Conservation (phyloP, 1,140 invertebrate genomes). For the Ostrea denselamellosa region DNA sequence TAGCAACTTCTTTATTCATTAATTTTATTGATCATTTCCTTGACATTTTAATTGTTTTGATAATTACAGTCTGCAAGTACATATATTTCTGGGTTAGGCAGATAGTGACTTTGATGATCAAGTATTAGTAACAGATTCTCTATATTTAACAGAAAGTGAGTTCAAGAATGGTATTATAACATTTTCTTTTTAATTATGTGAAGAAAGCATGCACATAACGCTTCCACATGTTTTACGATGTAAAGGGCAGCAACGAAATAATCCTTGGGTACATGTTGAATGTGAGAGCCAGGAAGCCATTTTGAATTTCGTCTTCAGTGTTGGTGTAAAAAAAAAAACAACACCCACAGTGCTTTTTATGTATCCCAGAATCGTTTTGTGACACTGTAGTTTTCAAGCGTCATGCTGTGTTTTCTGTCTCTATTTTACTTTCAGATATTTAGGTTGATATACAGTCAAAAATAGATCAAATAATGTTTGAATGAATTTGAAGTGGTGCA, state of each 20-base stretch:
- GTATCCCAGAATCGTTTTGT: neutral
- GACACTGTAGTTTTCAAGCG: neutral
- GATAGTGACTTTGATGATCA: too few species aligned
- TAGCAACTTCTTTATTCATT: neutral
- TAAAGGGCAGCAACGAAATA: neutral
- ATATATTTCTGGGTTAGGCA: too few species aligned
- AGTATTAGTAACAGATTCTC: neutral
- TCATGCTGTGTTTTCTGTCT: neutral
- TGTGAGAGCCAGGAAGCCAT: neutral
- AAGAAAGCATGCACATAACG: constrained; percentile 2
- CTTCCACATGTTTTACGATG: neutral
- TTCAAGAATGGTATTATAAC: neutral
- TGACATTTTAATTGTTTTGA: too few species aligned
- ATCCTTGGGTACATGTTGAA: neutral
- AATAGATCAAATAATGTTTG: neutral
- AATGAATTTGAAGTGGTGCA: neutral
- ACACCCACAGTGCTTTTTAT: constrained; percentile 1
- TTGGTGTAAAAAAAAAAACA: neutral
- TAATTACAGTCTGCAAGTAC: too few species aligned
- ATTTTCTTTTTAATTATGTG: neutral
- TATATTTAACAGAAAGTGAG: constrained; percentile 37
- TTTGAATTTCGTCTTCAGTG: neutral
- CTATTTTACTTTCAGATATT: neutral
- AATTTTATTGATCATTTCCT: too few species aligned
- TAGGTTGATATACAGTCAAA: neutral